Evolutionary conservation across 92 coral and sea anemone species (phyloP).

Genomic region (Epizoanthus rinbou): DNA sequence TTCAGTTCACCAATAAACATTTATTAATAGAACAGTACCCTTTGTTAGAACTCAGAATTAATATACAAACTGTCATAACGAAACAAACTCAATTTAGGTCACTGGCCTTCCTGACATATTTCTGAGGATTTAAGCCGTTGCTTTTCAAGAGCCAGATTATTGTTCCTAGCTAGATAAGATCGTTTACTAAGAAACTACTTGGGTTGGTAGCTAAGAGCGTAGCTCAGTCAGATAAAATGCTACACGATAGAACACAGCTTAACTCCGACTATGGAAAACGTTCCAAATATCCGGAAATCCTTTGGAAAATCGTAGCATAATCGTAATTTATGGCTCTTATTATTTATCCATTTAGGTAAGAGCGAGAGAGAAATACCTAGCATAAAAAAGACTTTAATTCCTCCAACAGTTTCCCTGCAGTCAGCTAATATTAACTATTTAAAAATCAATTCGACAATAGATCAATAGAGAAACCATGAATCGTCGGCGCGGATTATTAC

Average conservation of each 20-base stretch:
- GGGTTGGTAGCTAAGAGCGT: too few relatives aligned
- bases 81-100: background rate
- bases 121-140: conserved; percentile 2
- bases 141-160: conserved; percentile 17
- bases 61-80: background rate
- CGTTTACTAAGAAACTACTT: too few relatives aligned
- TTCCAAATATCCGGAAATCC: conserved; percentile 34
- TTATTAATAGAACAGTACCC: too few relatives aligned
- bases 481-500: background rate
- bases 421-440: background rate
- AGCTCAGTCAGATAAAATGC: too few relatives aligned
- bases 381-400: background rate
- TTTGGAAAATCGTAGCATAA: conserved; percentile 6
- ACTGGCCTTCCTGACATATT: background rate
- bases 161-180: conserved; percentile 4
- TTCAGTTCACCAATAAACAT: too few relatives aligned
- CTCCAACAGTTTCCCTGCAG: background rate
- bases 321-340: background rate
- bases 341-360: background rate
- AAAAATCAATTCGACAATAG: background rate
- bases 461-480: background rate
- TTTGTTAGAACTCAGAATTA: too few relatives aligned
- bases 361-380: background rate
- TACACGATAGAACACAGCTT: background rate
- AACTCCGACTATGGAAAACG: conserved; percentile 29